Evolutionary conservation across 2,888 invertebrate species (phyloP).

Genomic region (Temnothorax unifasciatus): DNA sequence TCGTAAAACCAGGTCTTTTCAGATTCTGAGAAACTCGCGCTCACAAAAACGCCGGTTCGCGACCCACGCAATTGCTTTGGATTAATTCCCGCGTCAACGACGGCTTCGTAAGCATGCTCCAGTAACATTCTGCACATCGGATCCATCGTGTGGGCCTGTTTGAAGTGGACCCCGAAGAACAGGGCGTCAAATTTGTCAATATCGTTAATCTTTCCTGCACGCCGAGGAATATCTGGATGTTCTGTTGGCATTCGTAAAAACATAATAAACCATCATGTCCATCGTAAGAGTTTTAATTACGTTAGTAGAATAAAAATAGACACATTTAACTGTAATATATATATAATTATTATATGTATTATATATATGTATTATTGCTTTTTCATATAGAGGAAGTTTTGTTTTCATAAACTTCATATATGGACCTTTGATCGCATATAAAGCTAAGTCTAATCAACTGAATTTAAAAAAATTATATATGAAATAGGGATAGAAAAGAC

Average conservation of each 20-base stretch:
- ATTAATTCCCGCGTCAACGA: slow-evolving; percentile 87
- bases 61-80: slow-evolving; percentile 90
- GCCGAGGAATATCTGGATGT: slow-evolving; percentile 91
- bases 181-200: slow-evolving; percentile 90
- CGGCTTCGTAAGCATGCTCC: slow-evolving; percentile 89
- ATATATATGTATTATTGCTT: no score
- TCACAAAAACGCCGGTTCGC: slow-evolving; percentile 92
- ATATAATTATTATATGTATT: no score
- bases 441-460: no score
- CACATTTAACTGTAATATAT: no score
- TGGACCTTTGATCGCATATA: no score
- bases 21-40: slow-evolving; percentile 91
- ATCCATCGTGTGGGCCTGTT: slow-evolving; percentile 88
- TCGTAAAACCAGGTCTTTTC: slow-evolving; percentile 91
- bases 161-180: slow-evolving; percentile 88
- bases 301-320: background rate
- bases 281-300: background rate
- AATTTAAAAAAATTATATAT: no score
- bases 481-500: no score
- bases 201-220: slow-evolving; percentile 91
- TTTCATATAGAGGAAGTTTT: no score
- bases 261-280: background rate
- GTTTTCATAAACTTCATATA: no score
- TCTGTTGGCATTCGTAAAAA: slow-evolving; percentile 72
- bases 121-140: slow-evolving; percentile 89